These are phyloP conservation scores for Oxygymnocypris stewartii DNA, from an alignment of 2,113 vertebrate genomes.

Conservation along the genomic window DNA sequence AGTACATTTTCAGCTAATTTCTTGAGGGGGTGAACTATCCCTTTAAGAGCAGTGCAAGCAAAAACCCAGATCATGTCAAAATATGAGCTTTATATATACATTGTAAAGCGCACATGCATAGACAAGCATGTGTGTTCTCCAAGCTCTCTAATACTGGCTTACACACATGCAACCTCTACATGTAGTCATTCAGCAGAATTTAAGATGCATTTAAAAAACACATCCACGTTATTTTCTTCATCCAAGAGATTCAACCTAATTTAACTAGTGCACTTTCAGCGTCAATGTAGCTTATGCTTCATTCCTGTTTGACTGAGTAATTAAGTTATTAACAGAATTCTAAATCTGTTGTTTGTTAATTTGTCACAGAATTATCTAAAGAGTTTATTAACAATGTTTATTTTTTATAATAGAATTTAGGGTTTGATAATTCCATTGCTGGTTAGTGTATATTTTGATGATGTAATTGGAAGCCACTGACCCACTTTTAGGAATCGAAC, in stretches of 20 bases:
- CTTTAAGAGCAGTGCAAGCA: neutral
- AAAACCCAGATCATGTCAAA: no score
- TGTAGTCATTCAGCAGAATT: neutral
- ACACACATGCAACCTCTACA: neutral
- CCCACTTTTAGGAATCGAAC: conserved; percentile 69
- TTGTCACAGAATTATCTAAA: neutral
- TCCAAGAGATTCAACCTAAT: neutral
- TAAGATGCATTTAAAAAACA: neutral
- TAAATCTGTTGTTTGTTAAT: neutral
- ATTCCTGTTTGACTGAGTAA: no score
- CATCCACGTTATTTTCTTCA: neutral
- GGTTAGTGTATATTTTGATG: neutral
- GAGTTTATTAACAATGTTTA: neutral
- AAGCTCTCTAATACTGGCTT: neutral
- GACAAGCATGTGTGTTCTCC: neutral
- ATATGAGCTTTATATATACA: neutral
- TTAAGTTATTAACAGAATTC: neutral
- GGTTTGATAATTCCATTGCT: neutral
- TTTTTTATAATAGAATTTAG: neutral
- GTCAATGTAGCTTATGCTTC: neutral
- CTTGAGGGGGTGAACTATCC: neutral
- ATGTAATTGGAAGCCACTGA: conserved; percentile 60
- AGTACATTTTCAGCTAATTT: neutral
- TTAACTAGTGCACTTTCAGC: neutral
- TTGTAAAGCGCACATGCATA: neutral